Conservation (phyloP, 2,888 invertebrate species). For the Drosophila meridiana region DNA sequence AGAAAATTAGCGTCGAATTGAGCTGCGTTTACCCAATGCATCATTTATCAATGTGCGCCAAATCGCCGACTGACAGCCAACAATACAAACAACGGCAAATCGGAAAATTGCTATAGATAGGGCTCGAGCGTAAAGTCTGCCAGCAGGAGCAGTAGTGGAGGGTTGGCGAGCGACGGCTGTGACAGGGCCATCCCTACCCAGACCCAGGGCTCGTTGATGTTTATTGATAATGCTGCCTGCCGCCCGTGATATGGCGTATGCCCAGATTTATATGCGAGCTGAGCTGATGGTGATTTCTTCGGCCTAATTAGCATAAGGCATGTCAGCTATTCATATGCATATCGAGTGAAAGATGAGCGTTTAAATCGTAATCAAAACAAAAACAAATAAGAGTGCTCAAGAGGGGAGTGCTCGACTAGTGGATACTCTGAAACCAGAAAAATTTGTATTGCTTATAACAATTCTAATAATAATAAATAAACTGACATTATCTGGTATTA, state of each 20-base stretch:
- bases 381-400: not conserved
- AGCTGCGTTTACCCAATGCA: constrained; percentile 32
- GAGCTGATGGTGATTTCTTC: constrained; percentile 17
- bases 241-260: not conserved
- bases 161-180: constrained; percentile 16
- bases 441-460: no score
- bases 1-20: constrained; percentile 64
- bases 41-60: constrained; percentile 63
- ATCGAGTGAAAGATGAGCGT: constrained; percentile 34
- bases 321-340: constrained; percentile 34
- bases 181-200: not conserved
- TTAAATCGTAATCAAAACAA: not conserved
- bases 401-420: not conserved
- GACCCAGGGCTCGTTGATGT: not conserved
- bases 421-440: not conserved
- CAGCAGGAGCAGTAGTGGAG: not conserved
- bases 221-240: constrained; percentile 5
- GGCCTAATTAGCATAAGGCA: constrained; percentile 31
- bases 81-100: constrained; percentile 65
- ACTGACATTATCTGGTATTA: no score
- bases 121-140: not conserved
- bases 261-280: constrained; percentile 24
- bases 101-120: constrained; percentile 7
- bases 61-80: constrained; percentile 64
- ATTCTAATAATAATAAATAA: no score